These are phyloP conservation scores for Tursiops truncatus DNA, from an alignment of 2,113 vertebrate species.

Conservation along the genomic window DNA sequence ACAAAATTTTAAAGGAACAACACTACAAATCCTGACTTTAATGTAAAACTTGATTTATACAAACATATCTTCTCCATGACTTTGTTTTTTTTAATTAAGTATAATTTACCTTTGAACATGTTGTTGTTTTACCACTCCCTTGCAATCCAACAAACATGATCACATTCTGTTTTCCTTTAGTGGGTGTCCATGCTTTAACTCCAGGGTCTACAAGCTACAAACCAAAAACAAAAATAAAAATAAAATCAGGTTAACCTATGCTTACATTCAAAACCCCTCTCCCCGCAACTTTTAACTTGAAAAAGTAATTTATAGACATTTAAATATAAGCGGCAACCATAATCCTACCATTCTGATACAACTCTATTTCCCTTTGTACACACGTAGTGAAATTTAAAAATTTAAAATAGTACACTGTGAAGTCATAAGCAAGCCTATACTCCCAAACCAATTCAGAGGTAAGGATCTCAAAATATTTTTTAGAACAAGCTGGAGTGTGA, in stretches of 20 bases:
- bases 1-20: conserved; percentile 9
- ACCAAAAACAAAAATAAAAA: conserved; percentile 54
- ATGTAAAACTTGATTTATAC: conserved; percentile 19
- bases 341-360: conserved; percentile 20
- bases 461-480: conserved; percentile 7
- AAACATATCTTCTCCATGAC: neutral
- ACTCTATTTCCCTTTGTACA: neutral
- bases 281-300: neutral
- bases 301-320: conserved; percentile 41
- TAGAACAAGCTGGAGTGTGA: neutral
- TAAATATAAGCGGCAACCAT: neutral
- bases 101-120: conserved; percentile 95
- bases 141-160: conserved; percentile 99
- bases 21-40: neutral
- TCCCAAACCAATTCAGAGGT: neutral
- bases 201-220: conserved; percentile 97
- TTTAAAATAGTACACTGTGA: neutral
- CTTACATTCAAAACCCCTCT: neutral
- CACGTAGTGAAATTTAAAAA: conserved; percentile 42
- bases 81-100: neutral
- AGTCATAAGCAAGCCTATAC: neutral
- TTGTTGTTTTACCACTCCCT: conserved; percentile 99
- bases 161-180: conserved; percentile 98
- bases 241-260: neutral
- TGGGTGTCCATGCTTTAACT: conserved; percentile 99